Percentiles rank a stretch among this genome's conserved stretches.
phyloP scores from a whole-genome alignment of 2,888 invertebrate genomes.

The Clunio marinus region DNA sequence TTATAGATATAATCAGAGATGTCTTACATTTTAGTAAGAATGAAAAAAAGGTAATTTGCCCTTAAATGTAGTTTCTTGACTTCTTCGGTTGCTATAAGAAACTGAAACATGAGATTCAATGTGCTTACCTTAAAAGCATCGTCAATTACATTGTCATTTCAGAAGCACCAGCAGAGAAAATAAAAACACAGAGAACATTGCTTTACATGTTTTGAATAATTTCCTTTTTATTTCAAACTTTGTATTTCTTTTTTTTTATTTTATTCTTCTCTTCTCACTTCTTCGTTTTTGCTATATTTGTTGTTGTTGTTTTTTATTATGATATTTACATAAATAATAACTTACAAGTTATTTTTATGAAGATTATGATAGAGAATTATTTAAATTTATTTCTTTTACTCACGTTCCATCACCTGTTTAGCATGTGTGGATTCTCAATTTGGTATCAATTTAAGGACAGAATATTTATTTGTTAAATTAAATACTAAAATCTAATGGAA shows the following conservation, averaged over 20 bases:
- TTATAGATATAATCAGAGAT: background rate
- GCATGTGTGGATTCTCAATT: background rate
- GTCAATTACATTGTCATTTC: background rate
- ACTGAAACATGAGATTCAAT: no score
- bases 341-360: background rate
- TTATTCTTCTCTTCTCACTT: background rate
- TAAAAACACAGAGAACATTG: background rate
- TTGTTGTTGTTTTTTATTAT: no score
- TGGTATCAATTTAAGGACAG: slow-evolving; percentile 10
- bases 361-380: background rate
- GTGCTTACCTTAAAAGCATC: background rate
- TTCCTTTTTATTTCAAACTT: slow-evolving; percentile 5
- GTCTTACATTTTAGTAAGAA: background rate
- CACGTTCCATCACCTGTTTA: no score
- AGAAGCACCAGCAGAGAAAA: background rate
- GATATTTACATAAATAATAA: slow-evolving; percentile 6
- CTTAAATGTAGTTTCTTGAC: slow-evolving; percentile 7
- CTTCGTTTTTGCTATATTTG: background rate
- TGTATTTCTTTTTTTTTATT: background rate
- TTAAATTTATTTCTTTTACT: background rate
- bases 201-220: background rate
- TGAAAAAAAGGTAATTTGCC: slow-evolving; percentile 9
- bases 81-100: no score
- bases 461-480: background rate
- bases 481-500: background rate